Percentiles rank a stretch among this genome's conserved stretches.
These are phyloP conservation scores for Chlorops oryzae DNA, from an alignment of 1,140 invertebrate species.

Conservation along the genomic window DNA sequence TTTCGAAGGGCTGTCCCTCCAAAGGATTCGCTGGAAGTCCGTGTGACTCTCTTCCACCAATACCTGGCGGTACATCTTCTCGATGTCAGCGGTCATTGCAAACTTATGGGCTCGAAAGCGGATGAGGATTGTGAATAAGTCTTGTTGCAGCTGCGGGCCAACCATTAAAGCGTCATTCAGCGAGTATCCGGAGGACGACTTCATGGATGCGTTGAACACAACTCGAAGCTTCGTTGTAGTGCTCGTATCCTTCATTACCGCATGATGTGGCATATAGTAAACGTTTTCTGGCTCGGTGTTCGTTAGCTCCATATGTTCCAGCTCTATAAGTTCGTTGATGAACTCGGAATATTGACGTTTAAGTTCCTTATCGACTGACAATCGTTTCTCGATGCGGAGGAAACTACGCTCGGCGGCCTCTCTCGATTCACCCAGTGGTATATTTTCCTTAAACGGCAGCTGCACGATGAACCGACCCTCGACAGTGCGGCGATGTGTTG, in stretches of 20 bases:
- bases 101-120: slow-evolving; percentile 17
- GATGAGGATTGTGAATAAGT: slow-evolving; percentile 12
- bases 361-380: background rate
- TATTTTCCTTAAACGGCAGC: slow-evolving; percentile 6
- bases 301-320: slow-evolving; percentile 11
- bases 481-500: background rate
- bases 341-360: slow-evolving; percentile 1
- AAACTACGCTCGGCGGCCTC: background rate
- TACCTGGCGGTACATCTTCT: slow-evolving; percentile 23
- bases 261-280: slow-evolving; percentile 14
- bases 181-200: slow-evolving; percentile 18
- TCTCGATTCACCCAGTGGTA: background rate
- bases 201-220: slow-evolving; percentile 14
- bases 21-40: slow-evolving; percentile 38
- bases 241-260: slow-evolving; percentile 26
- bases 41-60: slow-evolving; percentile 6
- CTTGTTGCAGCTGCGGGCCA: background rate
- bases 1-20: slow-evolving; percentile 25
- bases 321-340: slow-evolving; percentile 8
- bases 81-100: slow-evolving; percentile 18
- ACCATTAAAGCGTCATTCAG: slow-evolving; percentile 32
- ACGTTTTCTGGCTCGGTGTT: background rate
- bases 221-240: slow-evolving; percentile 26
- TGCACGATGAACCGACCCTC: background rate
- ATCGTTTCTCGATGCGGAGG: background rate